phyloP scores from a whole-genome alignment of 2,113 vertebrate species.

The Crotalus viridis region DNA sequence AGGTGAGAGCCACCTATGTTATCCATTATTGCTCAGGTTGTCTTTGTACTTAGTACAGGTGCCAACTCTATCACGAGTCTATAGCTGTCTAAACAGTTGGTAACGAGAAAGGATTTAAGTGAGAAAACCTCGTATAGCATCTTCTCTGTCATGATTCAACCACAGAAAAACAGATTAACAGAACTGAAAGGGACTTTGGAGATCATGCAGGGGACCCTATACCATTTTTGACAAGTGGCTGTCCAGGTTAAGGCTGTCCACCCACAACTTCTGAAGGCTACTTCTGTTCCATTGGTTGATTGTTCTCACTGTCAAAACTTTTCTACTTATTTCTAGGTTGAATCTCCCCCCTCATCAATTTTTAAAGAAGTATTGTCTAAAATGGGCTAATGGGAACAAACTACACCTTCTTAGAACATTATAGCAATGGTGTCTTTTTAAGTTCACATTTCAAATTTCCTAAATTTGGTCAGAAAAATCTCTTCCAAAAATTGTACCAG shows the following conservation, averaged over 20 bases:
- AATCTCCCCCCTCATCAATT: not conserved
- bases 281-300: not conserved
- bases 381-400: not conserved
- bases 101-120: not conserved
- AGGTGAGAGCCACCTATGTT: not conserved
- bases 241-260: too few species aligned
- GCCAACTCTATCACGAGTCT: not conserved
- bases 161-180: not conserved
- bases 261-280: not conserved
- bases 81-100: not conserved
- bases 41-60: not conserved
- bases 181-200: not conserved
- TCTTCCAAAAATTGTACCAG: not conserved
- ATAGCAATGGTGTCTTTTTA: not conserved
- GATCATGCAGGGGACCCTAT: not conserved
- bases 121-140: not conserved
- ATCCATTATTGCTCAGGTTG: not conserved
- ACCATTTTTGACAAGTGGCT: not conserved
- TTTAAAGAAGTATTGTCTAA: not conserved
- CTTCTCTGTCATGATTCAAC: not conserved
- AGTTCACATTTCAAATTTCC: not conserved
- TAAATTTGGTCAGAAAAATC: not conserved
- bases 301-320: not conserved
- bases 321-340: not conserved
- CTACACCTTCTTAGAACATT: not conserved